Evolutionary conservation across 1,140 invertebrate genomes (phyloP), one percentile per base, ranked within the genome.

Genomic region (Philopotamus ludificatus): DNA sequence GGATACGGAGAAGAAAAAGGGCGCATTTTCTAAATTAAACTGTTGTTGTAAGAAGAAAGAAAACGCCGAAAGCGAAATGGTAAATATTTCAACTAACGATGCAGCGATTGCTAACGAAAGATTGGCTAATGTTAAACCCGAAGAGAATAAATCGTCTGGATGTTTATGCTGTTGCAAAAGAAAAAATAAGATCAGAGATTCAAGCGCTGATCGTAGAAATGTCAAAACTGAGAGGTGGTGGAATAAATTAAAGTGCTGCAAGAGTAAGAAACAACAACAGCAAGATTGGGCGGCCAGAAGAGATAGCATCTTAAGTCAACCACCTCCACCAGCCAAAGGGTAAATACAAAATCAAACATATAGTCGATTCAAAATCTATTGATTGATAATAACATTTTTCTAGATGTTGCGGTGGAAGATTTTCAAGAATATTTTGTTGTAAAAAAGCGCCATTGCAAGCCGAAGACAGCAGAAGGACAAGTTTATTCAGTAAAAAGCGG

Each of bases 401-500:
- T 41, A 60, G 57, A 60, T 60, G 57, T 18, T 60, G 41, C 16
- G 54, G 34, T 9, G 54, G 34, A 8, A 57, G 34, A 28, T 16
- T 57, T 18, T 28, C 22, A 22, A 21, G 34, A 47, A 25, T 16
- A n/a, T 44, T 62, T 9, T 28, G 59, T 21, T 62, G 59, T 21
- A 62, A 51, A 21, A 62, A 62, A 21, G 26, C 23, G 3, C 42
- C 16, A 1, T 28, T 12, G n/a, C 45, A 28, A 12, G 10, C n/a
- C 9, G 59, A 62, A 1, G 78, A 81, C 39, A 83, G 82, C 64
- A 73, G 85, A 25, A 76, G 84, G 28, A 80, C 82, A 53, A 87
- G 85, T 55, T 75, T 86, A 64, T 84, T 82, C 69, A 81, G 79
- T 49, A 85, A 84, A 70, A 84, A 85, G 74, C 84, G 83, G 72